Evolutionary conservation across 1,140 invertebrate genomes (phyloP).

Genomic region (Drosophila bipectinata): DNA sequence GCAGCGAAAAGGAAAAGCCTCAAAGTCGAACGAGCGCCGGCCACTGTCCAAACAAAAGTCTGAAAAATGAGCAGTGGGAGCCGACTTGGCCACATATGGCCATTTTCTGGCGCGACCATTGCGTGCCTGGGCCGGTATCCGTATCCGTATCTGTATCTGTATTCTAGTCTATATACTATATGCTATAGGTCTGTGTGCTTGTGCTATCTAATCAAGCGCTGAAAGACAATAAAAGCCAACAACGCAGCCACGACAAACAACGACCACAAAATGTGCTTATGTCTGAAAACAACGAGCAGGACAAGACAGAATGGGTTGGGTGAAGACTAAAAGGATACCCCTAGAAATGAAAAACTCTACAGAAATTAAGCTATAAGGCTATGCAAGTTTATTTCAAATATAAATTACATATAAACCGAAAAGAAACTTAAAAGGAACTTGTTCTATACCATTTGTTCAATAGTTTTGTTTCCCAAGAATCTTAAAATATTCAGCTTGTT

Average conservation of each 20-base stretch:
- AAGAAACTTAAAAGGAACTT: too few relatives aligned
- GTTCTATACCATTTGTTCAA: too few relatives aligned
- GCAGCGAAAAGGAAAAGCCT: conserved; percentile 50
- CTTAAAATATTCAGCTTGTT: neutral
- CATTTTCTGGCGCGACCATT: conserved; percentile 64
- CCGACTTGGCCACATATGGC: conserved; percentile 81
- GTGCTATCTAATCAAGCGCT: conserved; percentile 77
- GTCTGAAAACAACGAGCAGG: conserved; percentile 56
- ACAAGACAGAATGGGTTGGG: conserved; percentile 25
- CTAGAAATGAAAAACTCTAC: neutral
- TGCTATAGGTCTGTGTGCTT: conserved; percentile 15
- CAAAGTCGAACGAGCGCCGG: conserved; percentile 46
- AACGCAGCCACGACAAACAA: conserved; percentile 75
- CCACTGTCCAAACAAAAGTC: conserved; percentile 56
- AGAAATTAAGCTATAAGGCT: neutral
- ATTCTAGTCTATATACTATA: conserved; percentile 8
- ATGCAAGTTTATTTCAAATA: neutral
- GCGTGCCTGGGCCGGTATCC: conserved; percentile 46
- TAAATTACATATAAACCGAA: neutral
- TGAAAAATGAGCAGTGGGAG: conserved; percentile 40
- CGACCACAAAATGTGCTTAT: conserved; percentile 78
- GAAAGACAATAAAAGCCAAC: conserved; percentile 81
- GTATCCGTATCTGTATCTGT: conserved; percentile 38
- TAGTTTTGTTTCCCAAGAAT: too few relatives aligned
- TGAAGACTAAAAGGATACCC: conserved; percentile 22